Conservation (phyloP, 2,797 vertebrate species). For the Sebastiscus albofasciatus region DNA sequence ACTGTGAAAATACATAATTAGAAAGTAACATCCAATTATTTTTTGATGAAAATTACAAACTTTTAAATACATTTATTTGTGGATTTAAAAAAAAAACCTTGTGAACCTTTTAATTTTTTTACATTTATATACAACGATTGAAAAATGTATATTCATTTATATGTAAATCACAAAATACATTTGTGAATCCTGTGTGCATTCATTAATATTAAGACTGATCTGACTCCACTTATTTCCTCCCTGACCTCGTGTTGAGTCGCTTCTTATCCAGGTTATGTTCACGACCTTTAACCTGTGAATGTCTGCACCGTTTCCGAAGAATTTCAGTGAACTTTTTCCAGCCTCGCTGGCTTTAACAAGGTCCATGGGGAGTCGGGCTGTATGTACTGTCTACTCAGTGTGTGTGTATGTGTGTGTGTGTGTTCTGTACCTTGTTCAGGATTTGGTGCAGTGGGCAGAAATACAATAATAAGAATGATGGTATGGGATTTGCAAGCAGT, state of each 20-base stretch:
- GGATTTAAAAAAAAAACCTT: no score
- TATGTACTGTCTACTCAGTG: background rate
- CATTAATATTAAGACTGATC: no score
- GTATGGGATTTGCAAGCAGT: background rate
- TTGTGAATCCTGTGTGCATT: no score
- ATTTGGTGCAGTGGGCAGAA: conserved; percentile 6
- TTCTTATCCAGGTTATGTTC: conserved; percentile 14
- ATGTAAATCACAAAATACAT: no score
- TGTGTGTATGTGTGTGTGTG: conserved; percentile 1
- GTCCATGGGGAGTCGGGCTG: conserved; percentile 34
- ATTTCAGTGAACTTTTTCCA: conserved; percentile 35
- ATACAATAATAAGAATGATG: background rate
- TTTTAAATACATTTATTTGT: no score
- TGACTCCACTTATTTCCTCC: background rate
- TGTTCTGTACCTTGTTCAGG: conserved; percentile 6
- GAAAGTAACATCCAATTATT: no score
- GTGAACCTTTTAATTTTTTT: no score
- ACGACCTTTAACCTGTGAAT: conserved; percentile 39
- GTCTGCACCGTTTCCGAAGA: conserved; percentile 42
- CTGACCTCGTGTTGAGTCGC: conserved; percentile 5
- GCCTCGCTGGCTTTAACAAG: conserved; percentile 50
- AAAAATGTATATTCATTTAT: no score
- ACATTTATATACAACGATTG: no score
- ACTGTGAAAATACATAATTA: no score
- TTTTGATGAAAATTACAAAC: no score